These are phyloP conservation scores for Babyrousa celebensis DNA, from an alignment of 2,797 vertebrate species.

Conservation along the genomic window DNA sequence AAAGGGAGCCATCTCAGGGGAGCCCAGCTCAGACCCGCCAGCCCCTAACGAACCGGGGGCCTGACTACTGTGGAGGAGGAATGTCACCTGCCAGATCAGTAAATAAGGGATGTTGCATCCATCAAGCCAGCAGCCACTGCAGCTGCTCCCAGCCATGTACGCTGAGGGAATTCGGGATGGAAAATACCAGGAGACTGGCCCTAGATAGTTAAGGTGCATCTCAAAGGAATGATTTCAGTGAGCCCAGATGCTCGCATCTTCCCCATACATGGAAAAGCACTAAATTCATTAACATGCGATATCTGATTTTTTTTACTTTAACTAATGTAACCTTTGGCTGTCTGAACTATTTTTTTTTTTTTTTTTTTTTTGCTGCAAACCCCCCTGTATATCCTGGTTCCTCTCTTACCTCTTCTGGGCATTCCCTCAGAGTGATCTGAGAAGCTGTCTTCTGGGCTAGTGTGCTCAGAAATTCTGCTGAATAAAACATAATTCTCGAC, in stretches of 20 bases:
- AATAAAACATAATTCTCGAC: neutral
- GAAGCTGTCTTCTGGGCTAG: neutral
- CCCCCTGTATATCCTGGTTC: neutral
- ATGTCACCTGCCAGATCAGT: neutral
- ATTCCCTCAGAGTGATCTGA: neutral
- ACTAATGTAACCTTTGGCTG: neutral
- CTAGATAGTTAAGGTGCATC: neutral
- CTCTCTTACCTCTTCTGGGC: neutral
- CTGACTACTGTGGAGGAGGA: fast-evolving
- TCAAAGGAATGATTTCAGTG: neutral
- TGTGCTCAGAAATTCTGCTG: neutral
- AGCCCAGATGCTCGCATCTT: neutral
- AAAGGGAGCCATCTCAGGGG: neutral
- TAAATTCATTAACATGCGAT: too few relatives aligned
- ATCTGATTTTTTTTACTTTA: neutral
- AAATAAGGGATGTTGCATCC: neutral
- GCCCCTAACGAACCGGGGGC: neutral
- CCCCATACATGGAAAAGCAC: neutral
- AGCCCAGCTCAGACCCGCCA: neutral
- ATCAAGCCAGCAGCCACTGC: neutral
- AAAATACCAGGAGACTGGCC: neutral
- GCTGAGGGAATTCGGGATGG: neutral
- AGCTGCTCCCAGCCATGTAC: neutral
- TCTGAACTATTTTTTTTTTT: neutral
- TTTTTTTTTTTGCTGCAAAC: neutral